Evolutionary conservation across 2,113 vertebrate species (phyloP).

Genomic region (Notechis scutatus): DNA sequence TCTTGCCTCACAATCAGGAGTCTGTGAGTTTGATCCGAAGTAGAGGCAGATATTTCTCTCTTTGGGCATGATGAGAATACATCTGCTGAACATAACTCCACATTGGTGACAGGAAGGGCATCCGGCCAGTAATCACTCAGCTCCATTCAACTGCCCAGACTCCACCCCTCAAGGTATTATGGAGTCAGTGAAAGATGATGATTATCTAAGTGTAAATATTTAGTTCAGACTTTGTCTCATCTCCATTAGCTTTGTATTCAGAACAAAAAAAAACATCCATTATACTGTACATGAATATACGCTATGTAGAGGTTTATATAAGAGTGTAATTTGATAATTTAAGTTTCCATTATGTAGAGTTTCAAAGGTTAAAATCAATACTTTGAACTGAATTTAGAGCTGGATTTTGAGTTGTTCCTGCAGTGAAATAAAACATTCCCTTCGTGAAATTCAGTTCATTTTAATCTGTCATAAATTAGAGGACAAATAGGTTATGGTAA

Average conservation of each 20-base stretch:
- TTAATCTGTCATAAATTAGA: not conserved
- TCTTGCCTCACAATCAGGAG: too few species aligned
- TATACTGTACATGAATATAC: not conserved
- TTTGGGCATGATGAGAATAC: too few species aligned
- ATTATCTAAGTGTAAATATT: not conserved
- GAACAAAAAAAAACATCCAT: not conserved
- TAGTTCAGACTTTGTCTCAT: not conserved
- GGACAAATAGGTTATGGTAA: not conserved
- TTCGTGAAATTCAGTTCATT: not conserved
- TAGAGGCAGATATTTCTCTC: too few species aligned
- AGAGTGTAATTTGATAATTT: not conserved
- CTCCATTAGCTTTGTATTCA: not conserved
- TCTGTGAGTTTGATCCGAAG: too few species aligned
- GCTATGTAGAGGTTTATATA: not conserved
- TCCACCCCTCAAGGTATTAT: too few species aligned
- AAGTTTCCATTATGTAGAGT: too few species aligned
- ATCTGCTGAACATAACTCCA: too few species aligned
- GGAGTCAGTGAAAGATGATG: too few species aligned
- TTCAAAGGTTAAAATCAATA: not conserved
- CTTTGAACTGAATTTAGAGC: not conserved
- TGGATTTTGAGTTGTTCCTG: not conserved
- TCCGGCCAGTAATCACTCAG: too few species aligned
- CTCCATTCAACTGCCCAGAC: too few species aligned
- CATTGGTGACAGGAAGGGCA: too few species aligned
- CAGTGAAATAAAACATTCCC: not conserved